These are phyloP conservation scores for Tortrix viridana DNA, from an alignment of 2,888 invertebrate genomes.

Conservation along the genomic window DNA sequence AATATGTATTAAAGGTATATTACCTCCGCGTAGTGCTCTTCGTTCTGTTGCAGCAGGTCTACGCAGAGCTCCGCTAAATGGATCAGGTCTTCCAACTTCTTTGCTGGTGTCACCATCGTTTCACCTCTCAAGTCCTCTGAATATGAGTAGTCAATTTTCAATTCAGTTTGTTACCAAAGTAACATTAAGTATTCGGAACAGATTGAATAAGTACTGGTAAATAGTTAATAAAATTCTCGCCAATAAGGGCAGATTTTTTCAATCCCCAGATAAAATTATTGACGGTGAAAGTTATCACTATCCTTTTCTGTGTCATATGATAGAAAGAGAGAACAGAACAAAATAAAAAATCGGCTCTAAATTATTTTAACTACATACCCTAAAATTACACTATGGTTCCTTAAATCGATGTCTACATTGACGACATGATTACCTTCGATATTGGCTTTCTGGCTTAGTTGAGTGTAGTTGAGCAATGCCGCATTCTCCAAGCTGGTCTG, in stretches of 20 bases:
- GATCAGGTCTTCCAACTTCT: slow-evolving; percentile 97
- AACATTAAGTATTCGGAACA: too few relatives aligned
- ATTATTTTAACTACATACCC: too few relatives aligned
- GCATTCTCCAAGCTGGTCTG: slow-evolving; percentile 99
- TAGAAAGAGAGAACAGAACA: too few relatives aligned
- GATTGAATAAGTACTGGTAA: too few relatives aligned
- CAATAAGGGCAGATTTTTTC: too few relatives aligned
- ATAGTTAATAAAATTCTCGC: too few relatives aligned
- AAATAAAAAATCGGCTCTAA: too few relatives aligned
- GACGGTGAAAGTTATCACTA: too few relatives aligned
- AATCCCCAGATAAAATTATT: too few relatives aligned
- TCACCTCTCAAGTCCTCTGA: slow-evolving; percentile 93
- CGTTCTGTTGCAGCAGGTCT: slow-evolving; percentile 99
- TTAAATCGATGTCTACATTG: slow-evolving; percentile 2
- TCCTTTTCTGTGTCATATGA: too few relatives aligned
- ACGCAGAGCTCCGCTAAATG: slow-evolving; percentile 99
- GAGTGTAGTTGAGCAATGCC: slow-evolving; percentile 98
- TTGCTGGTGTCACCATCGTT: slow-evolving; percentile 91
- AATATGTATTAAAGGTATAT: slow-evolving; percentile 47
- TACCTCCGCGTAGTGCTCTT: slow-evolving; percentile 99
- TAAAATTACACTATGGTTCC: too few relatives aligned
- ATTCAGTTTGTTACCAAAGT: not conserved
- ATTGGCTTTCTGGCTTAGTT: slow-evolving; percentile 97
- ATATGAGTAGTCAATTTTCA: slow-evolving; percentile 17
- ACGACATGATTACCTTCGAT: slow-evolving; percentile 91